Base-by-base conservation (phyloP, 2,113 vertebrate species). In the Jacana jacana region DNA sequence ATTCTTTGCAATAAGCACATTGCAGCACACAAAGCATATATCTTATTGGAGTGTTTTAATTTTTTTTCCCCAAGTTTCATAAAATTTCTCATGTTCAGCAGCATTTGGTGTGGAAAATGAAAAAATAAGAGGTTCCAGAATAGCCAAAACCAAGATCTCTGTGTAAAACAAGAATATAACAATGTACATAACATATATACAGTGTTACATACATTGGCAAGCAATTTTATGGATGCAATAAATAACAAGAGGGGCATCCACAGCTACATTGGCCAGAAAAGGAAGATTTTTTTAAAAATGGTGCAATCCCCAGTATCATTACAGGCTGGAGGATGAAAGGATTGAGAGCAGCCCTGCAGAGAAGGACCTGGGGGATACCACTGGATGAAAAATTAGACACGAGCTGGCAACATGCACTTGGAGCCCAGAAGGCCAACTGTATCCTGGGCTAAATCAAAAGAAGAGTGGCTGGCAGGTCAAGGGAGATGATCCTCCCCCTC, bases 381-480 rank as follows among this genome's bases (percentile, higher is more conserved):
- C 13, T 49, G 24, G 11, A 37, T 35, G 31, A 49, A 57, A 65
- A 46, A 11, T 9, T 17, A 2, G 13, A 13, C 19, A 16, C 8
- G 8, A 80, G 7, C 11, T 0, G 3, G 8, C 30, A 64, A 22
- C 30, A 10, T 48, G 40, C 2, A 0, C 30, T 64, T 5, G 8
- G 24, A 72, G n/a, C 11, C 40, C n/a, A 80, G 66, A 35, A 72
- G 24, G 25, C 24, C 30, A 63, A 19, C 7, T 0, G 0, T 48
- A 39, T 61, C 18, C 24, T 64, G 22, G 40, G 48, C n/a, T 80
- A 40, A 30, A 46, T 71, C 2, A 30, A n/a, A 19, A 33, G 24
- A n/a, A 66, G 28, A 0, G 0, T 27, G 6, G 8, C 17, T 39
- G 54, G 10, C 22, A 57, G 40, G 5, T 20, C 4, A 1, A 72